A percentile compares a stretch with the other conserved stretches of the same genome.
Conservation (phyloP, 92 coral and sea anemone species). For the Virgularia gustaviana region DNA sequence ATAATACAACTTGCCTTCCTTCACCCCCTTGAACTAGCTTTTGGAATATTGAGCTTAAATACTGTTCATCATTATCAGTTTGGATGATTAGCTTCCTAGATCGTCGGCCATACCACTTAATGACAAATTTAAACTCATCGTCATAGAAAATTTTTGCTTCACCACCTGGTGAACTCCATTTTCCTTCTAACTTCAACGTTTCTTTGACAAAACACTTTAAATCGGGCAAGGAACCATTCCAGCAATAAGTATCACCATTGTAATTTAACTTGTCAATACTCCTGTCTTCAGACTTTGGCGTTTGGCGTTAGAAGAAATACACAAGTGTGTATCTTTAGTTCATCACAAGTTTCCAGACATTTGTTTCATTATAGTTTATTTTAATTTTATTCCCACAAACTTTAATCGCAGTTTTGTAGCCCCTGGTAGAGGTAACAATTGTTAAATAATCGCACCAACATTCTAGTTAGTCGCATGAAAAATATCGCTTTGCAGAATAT, state of each 20-base stretch:
- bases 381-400: no score
- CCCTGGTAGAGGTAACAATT: no score
- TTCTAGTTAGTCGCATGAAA: no score
- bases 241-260: background rate
- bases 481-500: background rate
- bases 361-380: no score
- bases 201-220: background rate
- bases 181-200: background rate
- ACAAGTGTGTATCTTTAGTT: no score
- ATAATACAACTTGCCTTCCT: background rate
- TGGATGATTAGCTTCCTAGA: background rate
- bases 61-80: background rate
- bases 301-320: no score
- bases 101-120: constrained; percentile 1
- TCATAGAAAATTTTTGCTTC: background rate
- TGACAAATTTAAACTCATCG: background rate
- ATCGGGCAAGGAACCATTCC: background rate
- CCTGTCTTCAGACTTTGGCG: no score
- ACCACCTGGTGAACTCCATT: background rate
- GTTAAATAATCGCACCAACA: no score
- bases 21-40: background rate
- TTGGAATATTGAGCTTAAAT: background rate
- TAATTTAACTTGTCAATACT: background rate
- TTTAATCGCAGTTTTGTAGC: no score
- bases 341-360: no score